Evolutionary conservation across 2,888 invertebrate species (phyloP), one percentile per base, ranked within the genome.

Genomic region (Synergus japonicus): DNA sequence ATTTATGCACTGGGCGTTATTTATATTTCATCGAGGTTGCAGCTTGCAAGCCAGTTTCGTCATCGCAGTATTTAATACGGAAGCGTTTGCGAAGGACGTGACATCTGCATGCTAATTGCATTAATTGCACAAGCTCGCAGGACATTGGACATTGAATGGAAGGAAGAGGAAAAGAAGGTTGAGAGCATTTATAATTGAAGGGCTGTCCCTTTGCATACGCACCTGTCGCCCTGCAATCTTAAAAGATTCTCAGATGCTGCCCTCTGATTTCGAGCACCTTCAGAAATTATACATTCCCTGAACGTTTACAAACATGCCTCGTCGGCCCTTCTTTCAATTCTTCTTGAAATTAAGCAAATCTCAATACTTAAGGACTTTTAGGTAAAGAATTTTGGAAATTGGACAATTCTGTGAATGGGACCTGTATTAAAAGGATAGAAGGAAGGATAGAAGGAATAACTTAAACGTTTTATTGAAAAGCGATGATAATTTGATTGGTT

Each of bases 21-120:
- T 73, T 49, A 73, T 73, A 54, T 37, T 73, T 54, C 37, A 73
- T 41, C 41, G 54, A 54, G 73, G 49, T 54, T 73, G 54, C 73
- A 73, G 73, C 73, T 73, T 73, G 73, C 54, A 15, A 69, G 69
- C 44, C 22, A 49, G 22, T 73, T 73, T 54, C 49, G 54, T 73
- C 73, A 73, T 73, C 37, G 10, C 29, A 29, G 54, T 73, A 73
- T 73, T 73, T 73, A 46, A 46, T 49, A 37, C 54, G 73, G 73
- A 73, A 73, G 73, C 73, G 73, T 54, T 73, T 54, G 2, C 22
- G 60, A 29, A 73, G n/a, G 49, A 73, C 73, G 54, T 73, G 73
- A 73, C 73, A 73, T 73, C 54, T 73, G 73, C 73, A 73, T 73
- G 54, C 49, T 73, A 73, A 73, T 54, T 73, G 73, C 37, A 73